Evolutionary conservation across 2,888 invertebrate species (phyloP).

Genomic region (Pollenia griseotomentosa): DNA sequence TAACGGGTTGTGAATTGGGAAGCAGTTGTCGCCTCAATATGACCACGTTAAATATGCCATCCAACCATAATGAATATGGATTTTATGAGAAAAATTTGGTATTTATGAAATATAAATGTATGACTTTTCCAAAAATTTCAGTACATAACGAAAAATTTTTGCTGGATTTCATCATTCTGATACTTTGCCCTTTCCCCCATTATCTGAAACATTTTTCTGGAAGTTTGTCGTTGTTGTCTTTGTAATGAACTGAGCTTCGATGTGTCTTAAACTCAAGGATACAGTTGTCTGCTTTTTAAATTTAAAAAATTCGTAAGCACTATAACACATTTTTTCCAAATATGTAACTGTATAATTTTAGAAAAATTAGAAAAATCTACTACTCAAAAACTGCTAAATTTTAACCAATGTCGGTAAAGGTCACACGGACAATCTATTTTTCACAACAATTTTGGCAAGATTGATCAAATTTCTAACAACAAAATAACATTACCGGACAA

Average conservation of each 20-base stretch:
- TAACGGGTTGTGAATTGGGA: constrained; percentile 29
- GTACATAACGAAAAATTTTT: constrained; percentile 22
- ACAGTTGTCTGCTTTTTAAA: background rate
- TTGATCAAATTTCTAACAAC: background rate
- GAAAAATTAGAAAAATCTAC: background rate
- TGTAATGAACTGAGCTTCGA: background rate
- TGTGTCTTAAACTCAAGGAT: background rate
- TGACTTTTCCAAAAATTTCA: constrained; percentile 63
- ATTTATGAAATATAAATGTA: constrained; percentile 70
- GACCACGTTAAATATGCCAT: background rate
- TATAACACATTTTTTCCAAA: constrained; percentile 20
- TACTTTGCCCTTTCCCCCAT: background rate
- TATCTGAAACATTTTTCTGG: background rate
- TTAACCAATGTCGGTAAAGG: background rate
- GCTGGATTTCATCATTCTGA: constrained; percentile 33
- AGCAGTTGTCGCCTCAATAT: background rate
- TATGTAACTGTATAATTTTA: constrained; percentile 53
- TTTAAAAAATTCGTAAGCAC: constrained; percentile 27
- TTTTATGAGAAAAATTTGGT: constrained; percentile 62
- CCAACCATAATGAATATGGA: constrained; percentile 21
- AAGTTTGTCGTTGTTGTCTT: background rate
- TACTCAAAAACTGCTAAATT: too few species aligned
- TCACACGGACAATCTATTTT: background rate
- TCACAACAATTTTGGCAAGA: constrained; percentile 18
- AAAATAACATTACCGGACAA: background rate